These are phyloP conservation scores for Sylvia atricapilla DNA, from an alignment of 2,113 vertebrate genomes.

Conservation along the genomic window DNA sequence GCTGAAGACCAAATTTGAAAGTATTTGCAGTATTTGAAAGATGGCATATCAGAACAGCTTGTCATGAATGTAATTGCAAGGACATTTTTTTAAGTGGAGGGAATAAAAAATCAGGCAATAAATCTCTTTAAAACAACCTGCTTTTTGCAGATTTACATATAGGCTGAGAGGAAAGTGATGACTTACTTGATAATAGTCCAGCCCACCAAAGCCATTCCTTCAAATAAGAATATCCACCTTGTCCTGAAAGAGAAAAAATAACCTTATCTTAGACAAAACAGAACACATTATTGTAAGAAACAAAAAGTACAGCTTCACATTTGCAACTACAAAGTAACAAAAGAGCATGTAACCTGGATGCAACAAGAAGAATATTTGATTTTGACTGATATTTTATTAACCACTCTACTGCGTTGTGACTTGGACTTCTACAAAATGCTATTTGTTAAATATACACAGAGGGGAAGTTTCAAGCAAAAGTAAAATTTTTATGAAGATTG, in stretches of 20 bases:
- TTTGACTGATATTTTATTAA: background rate
- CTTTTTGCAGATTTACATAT: background rate
- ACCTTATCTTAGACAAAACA: background rate
- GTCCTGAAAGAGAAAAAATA: conserved; percentile 65
- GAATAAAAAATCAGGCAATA: background rate
- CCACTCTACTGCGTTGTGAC: background rate
- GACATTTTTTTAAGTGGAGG: background rate
- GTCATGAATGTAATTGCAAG: background rate
- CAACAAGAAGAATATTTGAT: background rate
- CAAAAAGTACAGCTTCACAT: background rate
- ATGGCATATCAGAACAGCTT: background rate
- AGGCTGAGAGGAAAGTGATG: background rate
- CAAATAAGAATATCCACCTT: conserved; percentile 81
- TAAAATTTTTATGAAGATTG: background rate
- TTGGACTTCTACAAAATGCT: background rate
- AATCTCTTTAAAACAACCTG: background rate
- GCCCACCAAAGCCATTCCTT: conserved; percentile 85
- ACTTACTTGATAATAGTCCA: conserved; percentile 80
- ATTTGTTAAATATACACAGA: background rate
- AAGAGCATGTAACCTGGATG: background rate
- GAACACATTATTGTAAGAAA: background rate
- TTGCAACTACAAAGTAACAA: background rate
- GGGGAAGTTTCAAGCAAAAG: background rate
- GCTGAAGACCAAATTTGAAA: background rate
- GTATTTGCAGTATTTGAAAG: background rate